These are phyloP conservation scores for Galerucella nymphaeae DNA, from an alignment of 2,888 invertebrate species.

Conservation along the genomic window DNA sequence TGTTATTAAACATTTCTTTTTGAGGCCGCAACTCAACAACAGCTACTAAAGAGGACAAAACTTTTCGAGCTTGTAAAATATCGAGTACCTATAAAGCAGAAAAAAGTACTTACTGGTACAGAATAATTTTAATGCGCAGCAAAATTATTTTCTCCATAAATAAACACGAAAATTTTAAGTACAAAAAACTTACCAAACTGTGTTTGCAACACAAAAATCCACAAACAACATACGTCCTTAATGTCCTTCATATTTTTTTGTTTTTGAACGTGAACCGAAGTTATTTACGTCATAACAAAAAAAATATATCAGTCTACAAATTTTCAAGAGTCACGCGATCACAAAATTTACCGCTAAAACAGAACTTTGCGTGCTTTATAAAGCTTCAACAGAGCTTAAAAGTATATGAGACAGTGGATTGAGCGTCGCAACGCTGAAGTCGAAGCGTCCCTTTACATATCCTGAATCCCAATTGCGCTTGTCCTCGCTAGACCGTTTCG, in stretches of 20 bases:
- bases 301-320: conserved; percentile 25
- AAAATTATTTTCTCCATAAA: neutral
- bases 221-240: conserved; percentile 14
- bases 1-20: too few species aligned
- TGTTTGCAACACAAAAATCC: conserved; percentile 22
- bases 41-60: too few species aligned
- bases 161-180: neutral
- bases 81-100: too few species aligned
- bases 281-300: conserved; percentile 28
- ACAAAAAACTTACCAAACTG: conserved; percentile 27
- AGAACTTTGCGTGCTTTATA: conserved; percentile 32
- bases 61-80: too few species aligned
- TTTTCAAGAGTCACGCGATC: conserved; percentile 40
- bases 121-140: too few species aligned
- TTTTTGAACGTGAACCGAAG: conserved; percentile 10
- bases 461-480: conserved; percentile 43
- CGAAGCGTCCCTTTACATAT: conserved; percentile 43
- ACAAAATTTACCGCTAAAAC: conserved; percentile 41
- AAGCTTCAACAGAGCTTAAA: conserved; percentile 31
- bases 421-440: conserved; percentile 50
- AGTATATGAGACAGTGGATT: conserved; percentile 39
- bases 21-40: too few species aligned
- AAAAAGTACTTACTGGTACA: too few species aligned
- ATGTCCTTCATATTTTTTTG: conserved; percentile 25
- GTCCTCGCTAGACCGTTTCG: conserved; percentile 28